Evolutionary conservation across 2,113 vertebrate species (phyloP), one percentile per base, ranked within the genome.

Genomic region (Arizona elegans): DNA sequence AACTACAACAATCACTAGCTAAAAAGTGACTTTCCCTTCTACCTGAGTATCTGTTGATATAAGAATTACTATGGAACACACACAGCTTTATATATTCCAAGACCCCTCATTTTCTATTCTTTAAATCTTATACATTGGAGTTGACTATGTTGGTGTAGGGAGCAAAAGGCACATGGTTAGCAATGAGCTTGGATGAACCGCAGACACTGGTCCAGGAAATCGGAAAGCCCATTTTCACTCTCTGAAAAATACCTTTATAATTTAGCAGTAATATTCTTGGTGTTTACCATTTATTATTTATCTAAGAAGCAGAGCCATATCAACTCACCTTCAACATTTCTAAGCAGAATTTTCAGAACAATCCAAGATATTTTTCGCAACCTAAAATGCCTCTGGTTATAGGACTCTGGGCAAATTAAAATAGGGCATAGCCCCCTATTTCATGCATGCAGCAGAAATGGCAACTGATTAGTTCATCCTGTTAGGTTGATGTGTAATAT

Each of bases 381-480:
- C 15, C 70, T 50, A 58, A 50, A 3, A 2, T 93, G 58, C 6
- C 53, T 92, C 90, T 91, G 50, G 70, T 54, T n/a, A 0, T 92
- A 47, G 23, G 9, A 3, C 0, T 53, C 0, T n/a, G 65, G 0
- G 5, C 92, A 33, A 55, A 56, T 86, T 33, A 94, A 93, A 95
- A 86, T 29, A 89, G 53, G 93, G 23, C 85, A 43, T 26, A 92
- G 75, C 55, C 86, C 13, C 55, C 33, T 75, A 92, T 87, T 88
- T 93, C 90, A 88, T 7, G 50, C 88, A 50, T 90, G 91, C 8
- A 86, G 90, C 89, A 93, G 95, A 92, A 95, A 93, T 93, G 95
- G 94, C 96, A 94, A 90, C 91, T 96, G 94, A 93, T 96, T 94
- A 95, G 95, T 95, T 96, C 95, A 94, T 95, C 95, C 94, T 91